Evolutionary conservation across 1,140 invertebrate genomes (phyloP).

Genomic region (Tachypleus tridentatus): DNA sequence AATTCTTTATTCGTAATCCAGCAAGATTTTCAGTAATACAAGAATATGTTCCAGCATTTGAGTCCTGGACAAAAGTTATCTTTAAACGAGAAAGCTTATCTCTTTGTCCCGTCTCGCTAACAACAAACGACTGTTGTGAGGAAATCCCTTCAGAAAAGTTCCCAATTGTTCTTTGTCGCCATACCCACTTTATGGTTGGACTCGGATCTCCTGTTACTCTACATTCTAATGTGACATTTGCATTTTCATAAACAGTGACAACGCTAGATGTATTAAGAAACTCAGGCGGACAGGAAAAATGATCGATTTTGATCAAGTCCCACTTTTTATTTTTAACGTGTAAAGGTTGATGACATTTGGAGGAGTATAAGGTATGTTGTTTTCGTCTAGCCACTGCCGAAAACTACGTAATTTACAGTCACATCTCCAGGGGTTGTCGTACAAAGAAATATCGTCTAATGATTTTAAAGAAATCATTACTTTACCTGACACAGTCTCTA

Average conservation of each 20-base stretch:
- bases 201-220: constrained; percentile 62
- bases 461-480: constrained; percentile 54
- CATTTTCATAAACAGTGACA: constrained; percentile 60
- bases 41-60: constrained; percentile 76
- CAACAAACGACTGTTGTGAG: constrained; percentile 61
- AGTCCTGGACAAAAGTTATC: constrained; percentile 72
- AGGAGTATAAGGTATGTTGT: constrained; percentile 64
- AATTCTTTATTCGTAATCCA: constrained; percentile 53
- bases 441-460: constrained; percentile 54
- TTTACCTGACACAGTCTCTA: constrained; percentile 54
- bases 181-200: constrained; percentile 74
- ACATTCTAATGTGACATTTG: constrained; percentile 74
- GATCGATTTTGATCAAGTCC: constrained; percentile 55
- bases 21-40: constrained; percentile 65
- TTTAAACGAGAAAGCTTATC: constrained; percentile 63
- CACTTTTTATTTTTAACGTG: constrained; percentile 23
- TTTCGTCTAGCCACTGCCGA: constrained; percentile 67
- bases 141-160: constrained; percentile 58
- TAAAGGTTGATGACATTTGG: constrained; percentile 56
- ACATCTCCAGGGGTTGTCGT: constrained; percentile 84
- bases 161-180: constrained; percentile 62
- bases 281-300: constrained; percentile 77
- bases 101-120: constrained; percentile 53
- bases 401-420: constrained; percentile 69
- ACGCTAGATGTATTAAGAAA: constrained; percentile 55